Percentiles rank a stretch among this genome's conserved stretches.
Evolutionary conservation across 1,140 invertebrate species (phyloP).

Genomic region (Drosophila malerkotliana): DNA sequence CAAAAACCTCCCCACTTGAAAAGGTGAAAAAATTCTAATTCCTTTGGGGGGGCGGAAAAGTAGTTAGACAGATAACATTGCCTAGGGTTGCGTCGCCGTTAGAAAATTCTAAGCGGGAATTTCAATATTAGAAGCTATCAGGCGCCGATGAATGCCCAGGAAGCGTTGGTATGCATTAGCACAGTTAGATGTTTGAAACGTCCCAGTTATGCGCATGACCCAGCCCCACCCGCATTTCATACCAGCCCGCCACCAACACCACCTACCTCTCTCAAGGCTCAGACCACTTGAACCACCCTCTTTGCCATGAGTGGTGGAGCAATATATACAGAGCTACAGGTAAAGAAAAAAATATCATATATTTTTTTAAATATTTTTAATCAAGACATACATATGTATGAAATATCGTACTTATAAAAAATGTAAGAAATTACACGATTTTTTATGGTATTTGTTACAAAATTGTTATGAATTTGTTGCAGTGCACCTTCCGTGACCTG

Average conservation of each 20-base stretch:
- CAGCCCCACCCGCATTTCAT: constrained; percentile 19
- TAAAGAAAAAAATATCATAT: not conserved
- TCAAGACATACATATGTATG: too few species aligned
- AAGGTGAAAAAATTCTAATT: constrained; percentile 65
- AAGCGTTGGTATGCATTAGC: constrained; percentile 70
- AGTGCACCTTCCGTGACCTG: constrained; percentile 45
- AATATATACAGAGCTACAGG: constrained; percentile 17
- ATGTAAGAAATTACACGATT: too few species aligned
- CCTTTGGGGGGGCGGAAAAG: constrained; percentile 10
- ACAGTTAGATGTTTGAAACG: constrained; percentile 41
- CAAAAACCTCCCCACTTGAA: constrained; percentile 18
- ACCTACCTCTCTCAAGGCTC: not conserved
- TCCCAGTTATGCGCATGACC: constrained; percentile 65
- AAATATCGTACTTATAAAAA: too few species aligned
- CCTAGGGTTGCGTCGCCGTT: constrained; percentile 60
- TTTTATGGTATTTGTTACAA: too few species aligned
- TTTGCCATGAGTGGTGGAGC: constrained; percentile 4
- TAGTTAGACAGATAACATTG: not conserved
- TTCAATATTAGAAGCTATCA: constrained; percentile 81
- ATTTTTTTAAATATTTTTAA: too few species aligned
- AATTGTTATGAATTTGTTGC: not conserved
- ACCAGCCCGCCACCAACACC: constrained; percentile 6
- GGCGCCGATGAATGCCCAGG: constrained; percentile 55
- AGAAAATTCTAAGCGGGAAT: constrained; percentile 83
- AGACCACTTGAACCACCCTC: constrained; percentile 6